Conservation (phyloP, 2,113 vertebrate genomes). For the Eulacestoma nigropectus region DNA sequence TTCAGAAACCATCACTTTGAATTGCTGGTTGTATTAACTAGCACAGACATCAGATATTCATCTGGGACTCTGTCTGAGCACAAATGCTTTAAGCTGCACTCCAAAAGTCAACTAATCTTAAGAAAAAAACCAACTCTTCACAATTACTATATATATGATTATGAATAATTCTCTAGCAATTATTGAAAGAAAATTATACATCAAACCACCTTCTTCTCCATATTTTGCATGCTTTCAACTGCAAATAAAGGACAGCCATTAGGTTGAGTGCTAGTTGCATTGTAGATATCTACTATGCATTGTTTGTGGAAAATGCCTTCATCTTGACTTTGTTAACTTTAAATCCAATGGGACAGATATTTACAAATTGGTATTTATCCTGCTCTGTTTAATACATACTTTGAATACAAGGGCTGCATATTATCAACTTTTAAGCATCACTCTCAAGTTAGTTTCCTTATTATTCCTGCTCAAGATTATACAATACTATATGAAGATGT, state of each 20-base stretch:
- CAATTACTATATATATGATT: neutral
- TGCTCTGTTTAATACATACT: neutral
- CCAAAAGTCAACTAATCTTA: neutral
- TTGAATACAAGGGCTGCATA: neutral
- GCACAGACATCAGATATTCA: neutral
- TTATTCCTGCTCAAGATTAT: neutral
- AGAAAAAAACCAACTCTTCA: neutral
- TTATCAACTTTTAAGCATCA: neutral
- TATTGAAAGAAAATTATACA: neutral
- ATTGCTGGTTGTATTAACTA: neutral
- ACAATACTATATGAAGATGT: neutral
- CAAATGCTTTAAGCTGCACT: neutral
- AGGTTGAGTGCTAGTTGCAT: neutral
- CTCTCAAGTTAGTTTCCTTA: neutral
- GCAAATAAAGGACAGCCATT: neutral
- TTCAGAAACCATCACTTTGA: neutral
- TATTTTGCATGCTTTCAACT: neutral
- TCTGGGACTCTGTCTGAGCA: neutral
- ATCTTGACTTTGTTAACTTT: neutral
- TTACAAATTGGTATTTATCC: neutral
- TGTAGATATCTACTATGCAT: neutral
- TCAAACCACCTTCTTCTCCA: neutral
- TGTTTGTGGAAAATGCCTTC: neutral
- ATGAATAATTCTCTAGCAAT: neutral
- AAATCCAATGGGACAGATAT: neutral